Evolutionary conservation across 2,888 invertebrate species (phyloP), one percentile per base, ranked within the genome.

Genomic region (Seira sanloemensis): DNA sequence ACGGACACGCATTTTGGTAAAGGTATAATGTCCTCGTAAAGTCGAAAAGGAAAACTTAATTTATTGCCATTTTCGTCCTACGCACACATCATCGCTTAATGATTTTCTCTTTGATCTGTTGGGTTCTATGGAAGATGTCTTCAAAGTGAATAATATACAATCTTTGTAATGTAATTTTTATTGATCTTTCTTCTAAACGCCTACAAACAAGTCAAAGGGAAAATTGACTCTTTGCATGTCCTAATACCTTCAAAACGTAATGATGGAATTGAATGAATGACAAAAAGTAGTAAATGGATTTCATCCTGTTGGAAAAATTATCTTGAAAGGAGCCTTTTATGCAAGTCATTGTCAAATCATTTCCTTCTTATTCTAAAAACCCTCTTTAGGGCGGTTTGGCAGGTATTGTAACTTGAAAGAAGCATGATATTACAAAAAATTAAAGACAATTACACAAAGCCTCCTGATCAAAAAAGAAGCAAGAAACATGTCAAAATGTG

Each of bases 271-370:
- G 5, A 50, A 50, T 50, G 50, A 50, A 50, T 50, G 50, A 50
- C 50, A 50, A 12, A 50, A 50, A 50, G 50, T n/a, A 50, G 16
- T n/a, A 50, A 50, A 50, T 50, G 50, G 50, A 50, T 50, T 50
- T 50, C 50, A 50, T 50, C n/a, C 12, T 50, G 50, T 50, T n/a
- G n/a, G 50, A 18, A 50, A 50, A 50, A 50, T 50, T 50, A 50
- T 50, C 50, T 50, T 50, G 50, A 50, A 50, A n/a, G 50, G 50
- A 50, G 16, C n/a, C n/a, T 50, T 37, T 37, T 37, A 65, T 67
- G 82, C 82, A 82, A 82, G 82, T 82, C 82, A 82, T 68, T 77
- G 77, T 72, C 82, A 77, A 77, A 77, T 76, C 81, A 82, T 82
- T 82, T 71, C 76, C 46, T 50, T 50, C 50, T 50, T 50, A 50